Percentiles rank a stretch among this genome's conserved stretches.
Evolutionary conservation across 2,888 invertebrate species (phyloP).

Genomic region (Bruchidius siliquastri): DNA sequence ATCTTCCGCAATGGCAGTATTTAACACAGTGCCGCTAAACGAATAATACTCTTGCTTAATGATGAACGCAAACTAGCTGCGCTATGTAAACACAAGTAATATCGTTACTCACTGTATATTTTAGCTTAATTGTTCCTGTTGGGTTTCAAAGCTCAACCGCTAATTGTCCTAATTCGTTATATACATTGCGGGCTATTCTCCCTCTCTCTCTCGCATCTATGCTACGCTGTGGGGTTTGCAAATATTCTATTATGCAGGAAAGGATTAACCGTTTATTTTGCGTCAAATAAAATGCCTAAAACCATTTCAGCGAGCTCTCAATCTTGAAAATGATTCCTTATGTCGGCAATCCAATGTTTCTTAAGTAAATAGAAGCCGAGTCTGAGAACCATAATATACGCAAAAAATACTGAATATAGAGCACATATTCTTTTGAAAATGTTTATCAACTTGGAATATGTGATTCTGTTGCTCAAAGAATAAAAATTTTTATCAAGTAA

Average conservation of each 20-base stretch:
- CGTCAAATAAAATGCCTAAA: neutral
- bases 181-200: constrained; percentile 23
- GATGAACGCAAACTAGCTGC: constrained; percentile 13
- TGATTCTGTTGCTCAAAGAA: no score
- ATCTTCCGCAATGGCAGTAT: neutral
- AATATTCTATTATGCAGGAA: neutral
- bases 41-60: constrained; percentile 7
- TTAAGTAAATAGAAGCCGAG: no score
- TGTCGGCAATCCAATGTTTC: no score
- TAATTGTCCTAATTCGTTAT: constrained; percentile 42
- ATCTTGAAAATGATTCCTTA: no score
- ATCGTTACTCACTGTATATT: constrained; percentile 29
- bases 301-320: neutral
- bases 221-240: neutral
- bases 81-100: constrained; percentile 20
- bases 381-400: no score
- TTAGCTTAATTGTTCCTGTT: constrained; percentile 32
- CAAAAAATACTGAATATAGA: no score
- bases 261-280: neutral
- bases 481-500: no score
- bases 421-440: no score
- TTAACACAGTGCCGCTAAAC: neutral
- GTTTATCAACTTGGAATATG: no score
- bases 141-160: constrained; percentile 36
- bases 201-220: neutral